A percentile compares a stretch with the other conserved stretches of the same genome.
Conservation (phyloP, 2,113 vertebrate species). For the Fregetta grallaria region DNA sequence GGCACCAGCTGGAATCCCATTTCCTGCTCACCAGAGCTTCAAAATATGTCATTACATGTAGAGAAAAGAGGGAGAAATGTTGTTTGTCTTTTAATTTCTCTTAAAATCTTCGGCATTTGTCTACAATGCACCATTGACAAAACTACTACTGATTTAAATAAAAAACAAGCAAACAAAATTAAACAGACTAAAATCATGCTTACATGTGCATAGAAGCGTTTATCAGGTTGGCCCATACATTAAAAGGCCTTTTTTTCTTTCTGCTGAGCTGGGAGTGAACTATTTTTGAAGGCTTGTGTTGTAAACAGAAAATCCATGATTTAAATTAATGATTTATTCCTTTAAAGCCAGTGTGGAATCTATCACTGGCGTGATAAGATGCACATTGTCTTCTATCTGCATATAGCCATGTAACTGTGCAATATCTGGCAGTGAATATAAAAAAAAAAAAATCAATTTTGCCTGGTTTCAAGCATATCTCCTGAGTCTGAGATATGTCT, state of each 20-base stretch:
- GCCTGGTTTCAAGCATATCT: constrained; percentile 64
- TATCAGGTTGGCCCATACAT: neutral
- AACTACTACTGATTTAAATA: constrained; percentile 28
- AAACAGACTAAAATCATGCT: neutral
- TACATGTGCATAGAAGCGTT: neutral
- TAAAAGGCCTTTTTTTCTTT: constrained; percentile 29
- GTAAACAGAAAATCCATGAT: constrained; percentile 57
- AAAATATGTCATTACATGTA: constrained; percentile 51
- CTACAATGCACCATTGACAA: neutral
- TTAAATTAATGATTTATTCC: constrained; percentile 75
- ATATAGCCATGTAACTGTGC: constrained; percentile 41
- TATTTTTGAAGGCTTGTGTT: constrained; percentile 39
- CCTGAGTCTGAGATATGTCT: constrained; percentile 62
- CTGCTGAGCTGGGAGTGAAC: neutral
- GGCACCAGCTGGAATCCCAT: constrained; percentile 68
- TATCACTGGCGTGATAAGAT: constrained; percentile 63
- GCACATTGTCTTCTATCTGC: constrained; percentile 70
- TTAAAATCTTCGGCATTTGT: constrained; percentile 20
- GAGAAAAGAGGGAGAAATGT: constrained; percentile 25
- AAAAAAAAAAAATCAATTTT: constrained; percentile 63
- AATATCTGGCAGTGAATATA: constrained; percentile 64
- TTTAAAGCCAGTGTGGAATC: constrained; percentile 58
- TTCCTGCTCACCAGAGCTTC: constrained; percentile 64
- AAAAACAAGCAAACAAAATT: neutral
- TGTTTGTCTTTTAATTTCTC: constrained; percentile 29